phyloP scores from a whole-genome alignment of 2,113 vertebrate genomes.

The Amblyopsis rosae region DNA sequence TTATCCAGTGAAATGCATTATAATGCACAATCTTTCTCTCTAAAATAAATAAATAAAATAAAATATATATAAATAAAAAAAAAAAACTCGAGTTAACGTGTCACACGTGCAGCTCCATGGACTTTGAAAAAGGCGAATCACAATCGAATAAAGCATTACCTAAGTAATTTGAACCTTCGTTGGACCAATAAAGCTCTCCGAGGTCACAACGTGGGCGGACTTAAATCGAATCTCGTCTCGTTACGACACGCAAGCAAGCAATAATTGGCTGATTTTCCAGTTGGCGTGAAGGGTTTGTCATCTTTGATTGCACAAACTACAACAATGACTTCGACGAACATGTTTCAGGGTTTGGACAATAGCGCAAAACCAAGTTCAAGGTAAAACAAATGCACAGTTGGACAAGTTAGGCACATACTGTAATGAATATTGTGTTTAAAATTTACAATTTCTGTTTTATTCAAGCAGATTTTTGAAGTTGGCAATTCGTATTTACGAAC shows the following conservation, averaged over 20 bases:
- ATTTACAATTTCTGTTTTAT: no score
- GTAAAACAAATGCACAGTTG: conserved; percentile 58
- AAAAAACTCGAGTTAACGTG: no score
- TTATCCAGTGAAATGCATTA: no score
- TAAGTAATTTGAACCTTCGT: conserved; percentile 4
- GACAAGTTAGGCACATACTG: no score
- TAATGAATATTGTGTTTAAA: no score
- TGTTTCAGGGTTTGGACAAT: conserved; percentile 81
- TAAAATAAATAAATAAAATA: no score
- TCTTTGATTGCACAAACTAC: conserved; percentile 41
- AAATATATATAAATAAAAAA: no score
- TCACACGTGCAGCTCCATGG: conserved; percentile 2
- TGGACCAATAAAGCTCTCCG: neutral
- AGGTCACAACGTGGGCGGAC: conserved; percentile 21
- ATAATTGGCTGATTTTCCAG: conserved; percentile 45
- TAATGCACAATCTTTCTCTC: no score
- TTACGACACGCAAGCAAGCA: conserved; percentile 29
- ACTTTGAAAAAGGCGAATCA: conserved; percentile 40
- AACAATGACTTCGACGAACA: conserved; percentile 78
- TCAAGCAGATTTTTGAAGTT: no score
- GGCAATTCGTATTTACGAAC: no score
- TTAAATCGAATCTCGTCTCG: neutral
- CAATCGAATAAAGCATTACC: neutral
- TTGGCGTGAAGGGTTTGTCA: conserved; percentile 65
- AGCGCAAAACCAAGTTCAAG: conserved; percentile 81